Evolutionary conservation across 1,140 invertebrate genomes (phyloP).

Genomic region (Orius insidiosus): DNA sequence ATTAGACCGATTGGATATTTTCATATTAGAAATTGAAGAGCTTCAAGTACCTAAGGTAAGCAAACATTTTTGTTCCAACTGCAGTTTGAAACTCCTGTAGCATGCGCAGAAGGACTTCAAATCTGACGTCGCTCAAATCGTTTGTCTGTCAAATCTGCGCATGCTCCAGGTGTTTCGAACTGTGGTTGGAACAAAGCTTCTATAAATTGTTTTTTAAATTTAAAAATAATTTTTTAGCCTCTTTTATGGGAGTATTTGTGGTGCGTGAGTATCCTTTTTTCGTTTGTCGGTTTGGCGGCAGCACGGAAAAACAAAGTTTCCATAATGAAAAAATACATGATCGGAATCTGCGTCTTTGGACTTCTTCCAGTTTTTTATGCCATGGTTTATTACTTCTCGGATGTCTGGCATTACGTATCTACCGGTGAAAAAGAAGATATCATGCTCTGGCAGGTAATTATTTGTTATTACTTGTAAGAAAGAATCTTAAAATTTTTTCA

Average conservation of each 20-base stretch:
- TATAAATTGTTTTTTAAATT: too few species aligned
- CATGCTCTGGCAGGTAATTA: slow-evolving; percentile 64
- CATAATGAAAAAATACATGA: slow-evolving; percentile 64
- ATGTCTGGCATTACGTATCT: slow-evolving; percentile 64
- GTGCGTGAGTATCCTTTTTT: slow-evolving; percentile 70
- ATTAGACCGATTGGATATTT: slow-evolving; percentile 78
- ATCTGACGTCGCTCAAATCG: too few species aligned
- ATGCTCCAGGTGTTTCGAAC: too few species aligned
- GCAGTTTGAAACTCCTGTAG: too few species aligned
- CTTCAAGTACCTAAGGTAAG: slow-evolving; percentile 73
- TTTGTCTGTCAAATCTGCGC: too few species aligned
- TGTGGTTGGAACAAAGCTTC: too few species aligned
- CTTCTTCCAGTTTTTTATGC: slow-evolving; percentile 67
- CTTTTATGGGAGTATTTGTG: slow-evolving; percentile 89
- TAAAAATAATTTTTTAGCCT: slow-evolving; percentile 48
- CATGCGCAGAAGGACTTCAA: too few species aligned
- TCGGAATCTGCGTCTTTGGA: slow-evolving; percentile 60
- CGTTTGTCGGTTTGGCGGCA: slow-evolving; percentile 70
- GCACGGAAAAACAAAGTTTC: slow-evolving; percentile 65
- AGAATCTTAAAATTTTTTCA: too few species aligned
- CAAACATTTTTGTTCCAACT: slow-evolving; percentile 4
- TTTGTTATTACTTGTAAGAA: too few species aligned
- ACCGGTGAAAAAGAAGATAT: slow-evolving; percentile 46
- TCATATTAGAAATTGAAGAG: slow-evolving; percentile 85
- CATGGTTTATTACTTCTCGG: slow-evolving; percentile 60